A percentile compares a stretch with the other conserved stretches of the same genome.
Evolutionary conservation across 2,888 invertebrate species (phyloP).

Genomic region (Neoascia interrupta): DNA sequence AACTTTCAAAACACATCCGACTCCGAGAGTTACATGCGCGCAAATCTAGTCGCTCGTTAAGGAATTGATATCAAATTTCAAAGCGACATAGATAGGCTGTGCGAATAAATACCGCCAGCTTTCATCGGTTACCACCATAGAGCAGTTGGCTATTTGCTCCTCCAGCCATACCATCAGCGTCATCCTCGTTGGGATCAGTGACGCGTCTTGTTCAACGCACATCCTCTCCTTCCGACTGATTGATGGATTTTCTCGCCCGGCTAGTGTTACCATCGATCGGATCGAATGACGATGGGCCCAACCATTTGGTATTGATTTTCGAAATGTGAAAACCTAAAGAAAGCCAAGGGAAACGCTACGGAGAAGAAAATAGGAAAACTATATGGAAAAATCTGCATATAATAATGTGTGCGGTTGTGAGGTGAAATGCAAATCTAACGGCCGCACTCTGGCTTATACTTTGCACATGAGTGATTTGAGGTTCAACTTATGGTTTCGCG

Average conservation of each 20-base stretch:
- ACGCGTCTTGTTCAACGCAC: conserved; percentile 31
- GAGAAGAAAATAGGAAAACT: conserved; percentile 18
- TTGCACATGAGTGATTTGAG: conserved; percentile 62
- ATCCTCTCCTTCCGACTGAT: conserved; percentile 48
- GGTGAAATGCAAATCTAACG: conserved; percentile 54
- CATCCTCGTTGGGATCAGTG: conserved; percentile 2
- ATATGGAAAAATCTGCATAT: conserved; percentile 9
- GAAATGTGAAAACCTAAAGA: conserved; percentile 30
- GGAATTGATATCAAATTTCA: conserved; percentile 64
- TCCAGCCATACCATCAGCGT: conserved; percentile 12
- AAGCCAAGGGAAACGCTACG: conserved; percentile 43
- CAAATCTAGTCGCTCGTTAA: conserved; percentile 67
- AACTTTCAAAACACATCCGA: conserved; percentile 58
- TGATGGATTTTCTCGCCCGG: conserved; percentile 67
- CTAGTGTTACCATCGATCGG: conserved; percentile 59
- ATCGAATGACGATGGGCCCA: conserved; percentile 58
- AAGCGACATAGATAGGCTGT: conserved; percentile 33
- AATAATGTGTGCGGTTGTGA: background rate
- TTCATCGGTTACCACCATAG: conserved; percentile 29
- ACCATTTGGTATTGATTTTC: conserved; percentile 58
- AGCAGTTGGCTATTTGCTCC: background rate
- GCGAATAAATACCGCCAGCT: conserved; percentile 45
- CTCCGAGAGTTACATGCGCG: conserved; percentile 38
- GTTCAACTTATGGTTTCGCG: conserved; percentile 63
- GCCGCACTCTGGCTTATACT: conserved; percentile 40